Conservation (phyloP, 2,888 invertebrate genomes). For the Schizotus pectinicornis region DNA sequence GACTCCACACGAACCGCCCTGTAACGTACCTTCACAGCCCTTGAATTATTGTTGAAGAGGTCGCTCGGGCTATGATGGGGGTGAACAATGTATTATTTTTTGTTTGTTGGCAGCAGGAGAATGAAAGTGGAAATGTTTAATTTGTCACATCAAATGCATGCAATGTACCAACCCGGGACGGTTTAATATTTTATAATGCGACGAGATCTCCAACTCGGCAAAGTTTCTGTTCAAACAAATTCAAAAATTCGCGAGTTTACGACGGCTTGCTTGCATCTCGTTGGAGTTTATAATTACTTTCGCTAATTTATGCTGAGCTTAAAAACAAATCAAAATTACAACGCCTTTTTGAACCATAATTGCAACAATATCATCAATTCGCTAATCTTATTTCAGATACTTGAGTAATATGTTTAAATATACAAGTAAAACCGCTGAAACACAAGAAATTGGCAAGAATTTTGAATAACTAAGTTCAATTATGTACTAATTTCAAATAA, state of each 20-base stretch:
- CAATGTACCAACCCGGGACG: slow-evolving; percentile 13
- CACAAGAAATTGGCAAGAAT: too few species aligned
- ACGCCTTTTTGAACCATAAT: too few species aligned
- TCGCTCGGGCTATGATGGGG: not conserved
- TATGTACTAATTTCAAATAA: too few species aligned
- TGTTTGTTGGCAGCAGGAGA: slow-evolving; percentile 7
- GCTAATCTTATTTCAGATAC: too few species aligned
- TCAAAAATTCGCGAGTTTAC: slow-evolving; percentile 13
- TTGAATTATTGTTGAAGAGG: slow-evolving; percentile 20
- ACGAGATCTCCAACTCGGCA: slow-evolving; percentile 7
- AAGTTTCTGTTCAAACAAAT: slow-evolving; percentile 5
- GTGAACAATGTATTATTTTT: slow-evolving; percentile 16
- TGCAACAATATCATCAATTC: too few species aligned
- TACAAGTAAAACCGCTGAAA: too few species aligned
- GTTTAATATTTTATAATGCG: slow-evolving; percentile 24
- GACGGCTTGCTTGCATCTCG: slow-evolving; percentile 11
- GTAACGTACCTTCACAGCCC: slow-evolving; percentile 20
- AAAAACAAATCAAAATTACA: too few species aligned
- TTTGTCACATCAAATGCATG: slow-evolving; percentile 25
- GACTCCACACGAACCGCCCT: slow-evolving; percentile 22
- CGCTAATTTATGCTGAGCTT: too few species aligned
- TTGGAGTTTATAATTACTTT: too few species aligned
- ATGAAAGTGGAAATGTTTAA: slow-evolving; percentile 27
- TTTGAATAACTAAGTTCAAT: too few species aligned
- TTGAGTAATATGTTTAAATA: too few species aligned